Conservation (phyloP, 2,888 invertebrate species). For the Alsophila aescularia region DNA sequence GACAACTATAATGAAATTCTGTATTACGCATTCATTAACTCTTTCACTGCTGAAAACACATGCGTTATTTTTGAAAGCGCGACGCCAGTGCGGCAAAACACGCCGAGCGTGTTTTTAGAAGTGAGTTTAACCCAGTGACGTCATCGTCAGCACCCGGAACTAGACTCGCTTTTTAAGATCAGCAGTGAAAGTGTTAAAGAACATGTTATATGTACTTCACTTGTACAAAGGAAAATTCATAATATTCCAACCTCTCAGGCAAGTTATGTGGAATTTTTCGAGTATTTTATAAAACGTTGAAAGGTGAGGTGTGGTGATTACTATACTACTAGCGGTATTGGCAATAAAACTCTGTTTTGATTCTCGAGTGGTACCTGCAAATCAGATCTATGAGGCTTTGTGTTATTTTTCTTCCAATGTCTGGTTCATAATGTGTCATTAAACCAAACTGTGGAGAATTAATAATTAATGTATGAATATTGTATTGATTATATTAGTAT, state of each 20-base stretch:
- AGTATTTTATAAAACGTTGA: constrained; percentile 39
- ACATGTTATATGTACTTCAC: background rate
- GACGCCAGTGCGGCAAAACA: too few relatives aligned
- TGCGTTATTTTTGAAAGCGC: too few relatives aligned
- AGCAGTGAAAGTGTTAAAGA: too few relatives aligned
- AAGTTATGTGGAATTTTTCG: constrained; percentile 37
- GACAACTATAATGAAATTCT: background rate
- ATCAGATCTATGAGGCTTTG: constrained; percentile 95
- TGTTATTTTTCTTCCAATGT: constrained; percentile 93
- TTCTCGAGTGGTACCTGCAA: constrained; percentile 89
- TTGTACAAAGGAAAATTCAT: constrained; percentile 38
- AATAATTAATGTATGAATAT: constrained; percentile 38
- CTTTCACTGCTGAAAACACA: too few relatives aligned
- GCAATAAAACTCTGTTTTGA: constrained; percentile 47
- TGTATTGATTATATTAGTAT: background rate
- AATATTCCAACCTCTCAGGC: constrained; percentile 33
- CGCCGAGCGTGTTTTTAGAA: too few relatives aligned
- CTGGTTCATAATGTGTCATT: constrained; percentile 94
- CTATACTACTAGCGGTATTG: constrained; percentile 71
- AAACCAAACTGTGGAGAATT: constrained; percentile 90
- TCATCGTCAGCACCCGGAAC: too few relatives aligned
- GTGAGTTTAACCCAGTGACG: too few relatives aligned
- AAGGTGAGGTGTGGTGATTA: constrained; percentile 69
- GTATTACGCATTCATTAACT: too few relatives aligned
- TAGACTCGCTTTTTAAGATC: too few relatives aligned